Conservation (phyloP, 2,797 vertebrate genomes). For the Siniperca scherzeri region DNA sequence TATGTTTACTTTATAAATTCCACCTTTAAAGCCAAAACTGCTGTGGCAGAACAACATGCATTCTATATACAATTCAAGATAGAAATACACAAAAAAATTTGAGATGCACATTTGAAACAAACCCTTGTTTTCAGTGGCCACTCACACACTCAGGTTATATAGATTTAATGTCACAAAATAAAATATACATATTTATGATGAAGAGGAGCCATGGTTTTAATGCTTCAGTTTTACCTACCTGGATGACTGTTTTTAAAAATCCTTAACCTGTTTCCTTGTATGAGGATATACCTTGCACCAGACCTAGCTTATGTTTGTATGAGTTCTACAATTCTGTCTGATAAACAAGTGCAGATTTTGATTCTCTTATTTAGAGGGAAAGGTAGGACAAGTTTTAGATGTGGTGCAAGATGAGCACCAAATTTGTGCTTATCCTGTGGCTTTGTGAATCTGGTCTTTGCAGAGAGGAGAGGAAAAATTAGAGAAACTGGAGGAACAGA, state of each 20-base stretch:
- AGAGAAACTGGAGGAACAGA: background rate
- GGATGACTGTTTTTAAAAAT: background rate
- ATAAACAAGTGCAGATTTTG: background rate
- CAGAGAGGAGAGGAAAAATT: background rate
- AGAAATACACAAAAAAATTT: background rate
- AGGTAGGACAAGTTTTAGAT: background rate
- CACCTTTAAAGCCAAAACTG: background rate
- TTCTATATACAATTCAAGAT: background rate
- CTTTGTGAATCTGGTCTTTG: background rate
- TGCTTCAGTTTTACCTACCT: background rate
- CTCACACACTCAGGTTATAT: background rate
- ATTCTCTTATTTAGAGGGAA: background rate
- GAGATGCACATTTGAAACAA: background rate
- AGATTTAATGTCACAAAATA: background rate
- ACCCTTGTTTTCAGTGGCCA: background rate
- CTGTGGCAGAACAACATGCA: background rate
- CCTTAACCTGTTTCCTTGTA: background rate
- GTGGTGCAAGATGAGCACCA: background rate
- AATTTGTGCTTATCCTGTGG: background rate
- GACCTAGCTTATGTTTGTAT: background rate
- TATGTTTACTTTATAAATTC: slow-evolving; percentile 7
- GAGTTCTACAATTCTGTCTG: background rate
- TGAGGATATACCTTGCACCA: background rate
- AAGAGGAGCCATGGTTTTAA: background rate
- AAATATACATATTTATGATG: background rate